A percentile compares a stretch with the other conserved stretches of the same genome.
phyloP scores from a whole-genome alignment of 2,113 vertebrate genomes.

The Platichthys flesus region DNA sequence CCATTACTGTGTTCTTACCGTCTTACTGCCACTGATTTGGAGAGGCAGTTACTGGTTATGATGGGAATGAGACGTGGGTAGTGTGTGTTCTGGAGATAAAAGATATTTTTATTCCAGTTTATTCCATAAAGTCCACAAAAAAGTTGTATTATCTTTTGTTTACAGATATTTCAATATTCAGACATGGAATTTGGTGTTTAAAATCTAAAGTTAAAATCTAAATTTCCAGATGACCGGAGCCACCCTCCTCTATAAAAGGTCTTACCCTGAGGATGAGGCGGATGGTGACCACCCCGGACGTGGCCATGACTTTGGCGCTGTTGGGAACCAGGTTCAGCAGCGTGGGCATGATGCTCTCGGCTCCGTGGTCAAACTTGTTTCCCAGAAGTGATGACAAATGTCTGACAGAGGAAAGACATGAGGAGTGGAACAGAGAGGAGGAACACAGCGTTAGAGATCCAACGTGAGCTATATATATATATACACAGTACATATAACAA shows the following conservation, averaged over 20 bases:
- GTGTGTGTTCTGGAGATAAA: constrained; percentile 89
- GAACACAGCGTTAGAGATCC: not conserved
- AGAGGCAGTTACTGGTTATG: constrained; percentile 98
- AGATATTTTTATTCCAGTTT: not conserved
- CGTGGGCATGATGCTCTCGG: constrained; percentile 96
- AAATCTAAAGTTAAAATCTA: not conserved
- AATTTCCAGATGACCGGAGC: too few species aligned
- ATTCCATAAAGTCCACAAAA: not conserved
- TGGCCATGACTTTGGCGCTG: constrained; percentile 99
- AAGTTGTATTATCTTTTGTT: not conserved
- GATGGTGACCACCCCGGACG: constrained; percentile 94
- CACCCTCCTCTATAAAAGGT: too few species aligned
- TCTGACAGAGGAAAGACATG: constrained; percentile 73
- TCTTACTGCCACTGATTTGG: constrained; percentile 97
- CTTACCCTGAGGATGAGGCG: constrained; percentile 97
- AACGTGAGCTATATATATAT: not conserved
- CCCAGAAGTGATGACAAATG: constrained; percentile 92
- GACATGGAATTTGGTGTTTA: not conserved
- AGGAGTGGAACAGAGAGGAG: constrained; percentile 14
- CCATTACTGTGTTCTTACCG: constrained; percentile 80
- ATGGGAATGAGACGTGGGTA: constrained; percentile 97
- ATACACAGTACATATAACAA: too few species aligned
- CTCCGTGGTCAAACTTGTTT: constrained; percentile 98
- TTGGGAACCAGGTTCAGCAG: constrained; percentile 99
- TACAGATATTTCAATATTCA: not conserved